A percentile compares a stretch with the other conserved stretches of the same genome.
phyloP scores from a whole-genome alignment of 2,113 vertebrate species.

The Chloropsis cyanopogon region DNA sequence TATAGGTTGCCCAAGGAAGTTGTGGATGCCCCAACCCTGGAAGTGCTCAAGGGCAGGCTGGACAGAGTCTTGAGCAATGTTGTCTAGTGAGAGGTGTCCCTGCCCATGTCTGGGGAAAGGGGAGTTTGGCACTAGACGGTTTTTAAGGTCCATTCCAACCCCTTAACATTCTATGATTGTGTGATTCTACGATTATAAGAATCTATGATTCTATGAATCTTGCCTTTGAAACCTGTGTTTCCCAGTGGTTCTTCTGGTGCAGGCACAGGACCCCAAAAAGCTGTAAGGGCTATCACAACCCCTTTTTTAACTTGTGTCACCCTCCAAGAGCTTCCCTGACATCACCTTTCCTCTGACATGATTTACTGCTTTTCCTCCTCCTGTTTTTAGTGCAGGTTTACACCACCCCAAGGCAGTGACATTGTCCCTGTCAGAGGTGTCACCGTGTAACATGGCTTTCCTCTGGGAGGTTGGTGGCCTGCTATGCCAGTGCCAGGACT shows the following conservation, averaged over 20 bases:
- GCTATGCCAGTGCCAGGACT: neutral
- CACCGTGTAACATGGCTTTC: neutral
- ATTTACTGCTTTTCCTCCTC: neutral
- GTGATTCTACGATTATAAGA: accelerated
- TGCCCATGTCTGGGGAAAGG: neutral
- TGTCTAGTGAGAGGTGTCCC: neutral
- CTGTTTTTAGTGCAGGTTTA: neutral
- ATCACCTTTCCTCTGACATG: neutral
- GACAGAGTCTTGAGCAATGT: neutral
- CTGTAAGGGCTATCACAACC: neutral
- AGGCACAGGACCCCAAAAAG: neutral
- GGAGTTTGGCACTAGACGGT: neutral
- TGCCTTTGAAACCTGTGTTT: accelerated
- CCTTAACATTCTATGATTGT: neutral
- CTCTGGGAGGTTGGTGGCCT: neutral
- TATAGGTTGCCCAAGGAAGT: no score
- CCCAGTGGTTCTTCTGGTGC: neutral
- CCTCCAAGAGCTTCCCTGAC: neutral
- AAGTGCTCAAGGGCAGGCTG: neutral
- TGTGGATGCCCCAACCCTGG: neutral
- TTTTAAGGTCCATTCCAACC: neutral
- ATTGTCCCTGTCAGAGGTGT: slow-evolving; percentile 7
- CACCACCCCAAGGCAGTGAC: neutral
- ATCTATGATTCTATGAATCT: neutral
- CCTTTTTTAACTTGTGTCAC: neutral